phyloP scores from a whole-genome alignment of 2,888 invertebrate genomes.

The Apotomis capreana region DNA sequence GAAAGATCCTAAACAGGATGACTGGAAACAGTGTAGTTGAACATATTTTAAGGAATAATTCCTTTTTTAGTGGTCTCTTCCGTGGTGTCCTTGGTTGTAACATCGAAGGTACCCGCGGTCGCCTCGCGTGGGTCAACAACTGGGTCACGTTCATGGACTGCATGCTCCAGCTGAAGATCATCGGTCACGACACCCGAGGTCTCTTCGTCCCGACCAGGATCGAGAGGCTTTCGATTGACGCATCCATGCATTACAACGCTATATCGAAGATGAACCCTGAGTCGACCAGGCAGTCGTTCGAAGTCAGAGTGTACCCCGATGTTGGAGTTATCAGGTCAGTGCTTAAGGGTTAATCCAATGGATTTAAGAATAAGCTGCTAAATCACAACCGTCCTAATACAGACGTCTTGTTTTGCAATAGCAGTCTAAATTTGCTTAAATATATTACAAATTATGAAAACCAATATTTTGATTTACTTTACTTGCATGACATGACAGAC shows the following conservation, averaged over 20 bases:
- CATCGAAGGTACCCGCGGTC: constrained; percentile 77
- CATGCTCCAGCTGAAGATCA: constrained; percentile 91
- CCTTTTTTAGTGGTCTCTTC: constrained; percentile 79
- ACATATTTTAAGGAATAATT: too few species aligned
- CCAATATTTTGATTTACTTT: too few species aligned
- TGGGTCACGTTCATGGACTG: constrained; percentile 96
- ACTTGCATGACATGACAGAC: too few species aligned
- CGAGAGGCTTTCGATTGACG: constrained; percentile 87
- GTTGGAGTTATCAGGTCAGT: constrained; percentile 77
- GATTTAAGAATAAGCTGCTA: too few species aligned
- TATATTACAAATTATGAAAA: too few species aligned
- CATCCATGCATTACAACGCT: constrained; percentile 82
- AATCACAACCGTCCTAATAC: too few species aligned
- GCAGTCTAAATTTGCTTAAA: too few species aligned
- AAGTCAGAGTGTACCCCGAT: constrained; percentile 76
- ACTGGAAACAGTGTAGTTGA: neutral
- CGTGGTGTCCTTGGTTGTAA: constrained; percentile 83
- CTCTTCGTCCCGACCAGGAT: constrained; percentile 90
- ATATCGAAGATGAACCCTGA: constrained; percentile 77
- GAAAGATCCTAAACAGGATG: neutral
- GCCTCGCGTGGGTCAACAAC: constrained; percentile 88
- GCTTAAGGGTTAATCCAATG: neutral
- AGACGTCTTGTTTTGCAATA: too few species aligned
- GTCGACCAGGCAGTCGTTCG: constrained; percentile 71
- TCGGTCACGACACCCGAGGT: constrained; percentile 87